Evolutionary conservation across 2,797 vertebrate genomes (phyloP).

Genomic region (Lutjanus argentimaculatus): DNA sequence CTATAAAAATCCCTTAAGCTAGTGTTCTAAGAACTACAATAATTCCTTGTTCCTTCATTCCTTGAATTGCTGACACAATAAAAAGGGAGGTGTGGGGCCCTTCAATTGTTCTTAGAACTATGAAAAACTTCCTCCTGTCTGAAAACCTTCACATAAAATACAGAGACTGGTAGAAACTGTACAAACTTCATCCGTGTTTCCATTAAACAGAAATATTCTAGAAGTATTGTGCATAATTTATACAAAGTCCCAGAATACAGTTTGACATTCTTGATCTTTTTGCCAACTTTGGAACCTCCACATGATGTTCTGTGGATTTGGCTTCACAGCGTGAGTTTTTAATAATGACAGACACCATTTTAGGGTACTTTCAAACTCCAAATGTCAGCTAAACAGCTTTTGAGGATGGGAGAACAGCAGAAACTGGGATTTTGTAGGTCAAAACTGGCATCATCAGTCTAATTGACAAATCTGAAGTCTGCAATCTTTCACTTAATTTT

Average conservation of each 20-base stretch:
- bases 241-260: background rate
- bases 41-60: too few relatives aligned
- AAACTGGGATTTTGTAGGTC: too few relatives aligned
- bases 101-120: too few relatives aligned
- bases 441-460: background rate
- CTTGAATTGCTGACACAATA: too few relatives aligned
- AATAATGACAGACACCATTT: background rate
- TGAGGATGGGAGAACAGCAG: background rate
- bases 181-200: background rate
- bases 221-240: background rate
- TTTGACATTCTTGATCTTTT: background rate
- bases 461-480: too few relatives aligned
- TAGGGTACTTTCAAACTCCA: background rate
- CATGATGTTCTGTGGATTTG: background rate
- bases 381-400: background rate
- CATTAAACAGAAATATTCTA: background rate
- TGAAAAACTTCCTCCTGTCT: too few relatives aligned
- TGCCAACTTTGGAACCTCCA: background rate
- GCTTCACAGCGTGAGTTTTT: too few relatives aligned
- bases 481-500: too few relatives aligned
- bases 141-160: background rate
- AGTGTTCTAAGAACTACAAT: too few relatives aligned
- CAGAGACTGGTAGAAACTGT: background rate
- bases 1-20: too few relatives aligned
- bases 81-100: too few relatives aligned